Evolutionary conservation across 2,113 vertebrate genomes (phyloP).

Genomic region (Myodes glareolus): DNA sequence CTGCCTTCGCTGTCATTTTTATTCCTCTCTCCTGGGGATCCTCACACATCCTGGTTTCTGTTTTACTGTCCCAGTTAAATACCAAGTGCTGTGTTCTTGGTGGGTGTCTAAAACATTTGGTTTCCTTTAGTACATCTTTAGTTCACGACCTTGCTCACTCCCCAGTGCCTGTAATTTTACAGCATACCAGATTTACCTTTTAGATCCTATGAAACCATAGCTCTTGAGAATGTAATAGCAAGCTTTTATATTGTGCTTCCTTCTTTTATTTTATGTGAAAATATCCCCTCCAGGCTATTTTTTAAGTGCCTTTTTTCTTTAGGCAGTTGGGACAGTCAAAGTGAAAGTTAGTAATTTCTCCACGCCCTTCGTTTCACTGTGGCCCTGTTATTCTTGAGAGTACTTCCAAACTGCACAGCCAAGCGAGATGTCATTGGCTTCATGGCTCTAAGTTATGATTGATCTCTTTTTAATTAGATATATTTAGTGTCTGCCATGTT

Average conservation of each 20-base stretch:
- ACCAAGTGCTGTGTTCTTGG: constrained; percentile 12
- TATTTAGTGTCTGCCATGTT: not conserved
- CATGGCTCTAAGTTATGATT: not conserved
- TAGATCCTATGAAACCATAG: not conserved
- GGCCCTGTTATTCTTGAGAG: constrained; percentile 44
- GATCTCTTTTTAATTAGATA: not conserved
- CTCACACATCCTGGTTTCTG: constrained; percentile 29
- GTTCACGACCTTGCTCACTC: constrained; percentile 39
- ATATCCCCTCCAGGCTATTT: not conserved
- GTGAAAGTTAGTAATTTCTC: constrained; percentile 17
- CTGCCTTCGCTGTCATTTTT: constrained; percentile 57
- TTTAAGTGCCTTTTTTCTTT: not conserved
- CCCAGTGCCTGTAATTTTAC: constrained; percentile 37
- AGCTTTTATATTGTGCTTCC: constrained; percentile 41
- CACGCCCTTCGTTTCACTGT: constrained; percentile 31
- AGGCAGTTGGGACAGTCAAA: constrained; percentile 33
- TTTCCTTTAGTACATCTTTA: constrained; percentile 54
- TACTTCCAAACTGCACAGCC: constrained; percentile 32
- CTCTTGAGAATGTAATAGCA: constrained; percentile 35
- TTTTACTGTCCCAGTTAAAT: constrained; percentile 54
- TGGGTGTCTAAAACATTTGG: constrained; percentile 39
- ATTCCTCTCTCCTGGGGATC: constrained; percentile 2
- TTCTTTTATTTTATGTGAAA: constrained; percentile 47
- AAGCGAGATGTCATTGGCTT: constrained; percentile 32
- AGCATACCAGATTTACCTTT: constrained; percentile 36